Conservation (phyloP, 2,113 vertebrate species). For the Callopanchax toddi region DNA sequence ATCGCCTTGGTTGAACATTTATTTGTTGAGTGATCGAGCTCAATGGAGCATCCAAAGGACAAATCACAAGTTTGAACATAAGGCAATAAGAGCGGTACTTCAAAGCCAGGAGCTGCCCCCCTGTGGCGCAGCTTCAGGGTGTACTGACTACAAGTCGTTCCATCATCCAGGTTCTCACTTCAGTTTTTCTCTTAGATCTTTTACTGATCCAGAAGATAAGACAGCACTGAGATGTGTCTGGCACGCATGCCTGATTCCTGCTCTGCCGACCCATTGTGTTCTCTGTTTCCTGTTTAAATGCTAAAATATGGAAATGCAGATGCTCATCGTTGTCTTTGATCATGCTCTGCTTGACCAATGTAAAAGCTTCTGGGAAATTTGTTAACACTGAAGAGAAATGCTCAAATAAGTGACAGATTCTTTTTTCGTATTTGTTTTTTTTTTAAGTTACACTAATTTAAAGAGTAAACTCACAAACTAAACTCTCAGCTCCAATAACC, state of each 20-base stretch:
- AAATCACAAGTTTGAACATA: slow-evolving; percentile 66
- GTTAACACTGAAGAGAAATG: slow-evolving; percentile 2
- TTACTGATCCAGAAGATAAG: slow-evolving; percentile 57
- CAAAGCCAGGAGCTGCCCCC: slow-evolving; percentile 60
- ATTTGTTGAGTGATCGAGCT: slow-evolving; percentile 67
- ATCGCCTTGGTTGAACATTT: slow-evolving; percentile 71
- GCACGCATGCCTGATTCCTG: slow-evolving; percentile 38
- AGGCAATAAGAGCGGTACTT: slow-evolving; percentile 63
- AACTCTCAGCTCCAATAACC: slow-evolving; percentile 19
- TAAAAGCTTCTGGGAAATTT: slow-evolving; percentile 22
- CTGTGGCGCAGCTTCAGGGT: slow-evolving; percentile 54
- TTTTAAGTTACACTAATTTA: slow-evolving; percentile 44
- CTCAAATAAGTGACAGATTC: slow-evolving; percentile 11
- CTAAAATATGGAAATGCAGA: slow-evolving; percentile 28
- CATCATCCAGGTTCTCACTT: slow-evolving; percentile 46
- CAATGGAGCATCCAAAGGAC: slow-evolving; percentile 68
- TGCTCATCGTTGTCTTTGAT: slow-evolving; percentile 46
- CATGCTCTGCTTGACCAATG: slow-evolving; percentile 29
- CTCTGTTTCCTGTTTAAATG: slow-evolving; percentile 36
- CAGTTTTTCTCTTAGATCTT: slow-evolving; percentile 55
- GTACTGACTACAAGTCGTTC: slow-evolving; percentile 44
- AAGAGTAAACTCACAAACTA: not conserved
- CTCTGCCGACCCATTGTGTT: slow-evolving; percentile 22
- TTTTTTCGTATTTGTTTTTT: slow-evolving; percentile 32
- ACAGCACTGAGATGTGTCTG: slow-evolving; percentile 39